phyloP scores from a whole-genome alignment of 2,888 invertebrate species.

The Junonia oenone region DNA sequence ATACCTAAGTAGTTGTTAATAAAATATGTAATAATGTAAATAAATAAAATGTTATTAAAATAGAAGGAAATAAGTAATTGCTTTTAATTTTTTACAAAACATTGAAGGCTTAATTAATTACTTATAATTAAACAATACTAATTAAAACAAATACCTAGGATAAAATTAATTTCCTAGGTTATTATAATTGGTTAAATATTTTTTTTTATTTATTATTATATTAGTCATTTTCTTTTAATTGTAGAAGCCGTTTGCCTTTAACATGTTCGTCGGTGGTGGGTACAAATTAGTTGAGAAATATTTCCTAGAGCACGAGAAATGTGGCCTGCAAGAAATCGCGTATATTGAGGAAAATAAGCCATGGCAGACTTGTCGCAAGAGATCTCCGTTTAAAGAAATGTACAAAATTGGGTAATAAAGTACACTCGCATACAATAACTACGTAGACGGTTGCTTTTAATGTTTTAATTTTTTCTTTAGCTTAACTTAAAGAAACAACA shows the following conservation, averaged over 20 bases:
- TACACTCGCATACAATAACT: background rate
- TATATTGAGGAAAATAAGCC: conserved; percentile 72
- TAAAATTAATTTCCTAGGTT: background rate
- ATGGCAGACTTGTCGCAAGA: conserved; percentile 75
- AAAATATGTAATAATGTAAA: background rate
- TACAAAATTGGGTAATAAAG: conserved; percentile 78
- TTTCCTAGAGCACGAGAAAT: conserved; percentile 84
- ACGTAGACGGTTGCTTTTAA: background rate
- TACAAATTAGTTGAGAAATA: conserved; percentile 81
- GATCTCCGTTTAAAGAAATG: conserved; percentile 78
- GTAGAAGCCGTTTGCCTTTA: conserved; percentile 81
- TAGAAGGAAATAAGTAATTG: background rate
- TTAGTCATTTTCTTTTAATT: too few relatives aligned
- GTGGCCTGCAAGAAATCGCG: conserved; percentile 82
- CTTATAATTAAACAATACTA: background rate
- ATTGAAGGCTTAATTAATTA: background rate
- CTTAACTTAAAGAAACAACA: background rate
- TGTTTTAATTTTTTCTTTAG: background rate
- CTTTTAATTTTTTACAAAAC: background rate
- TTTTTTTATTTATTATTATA: background rate
- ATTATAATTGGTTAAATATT: background rate
- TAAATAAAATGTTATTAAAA: background rate
- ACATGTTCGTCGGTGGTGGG: conserved; percentile 68
- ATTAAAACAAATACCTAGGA: background rate
- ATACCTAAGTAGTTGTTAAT: conserved; percentile 2